A percentile compares a stretch with the other conserved stretches of the same genome.
These are phyloP conservation scores for Lagodon rhomboides DNA, from an alignment of 2,797 vertebrate genomes.

Conservation along the genomic window DNA sequence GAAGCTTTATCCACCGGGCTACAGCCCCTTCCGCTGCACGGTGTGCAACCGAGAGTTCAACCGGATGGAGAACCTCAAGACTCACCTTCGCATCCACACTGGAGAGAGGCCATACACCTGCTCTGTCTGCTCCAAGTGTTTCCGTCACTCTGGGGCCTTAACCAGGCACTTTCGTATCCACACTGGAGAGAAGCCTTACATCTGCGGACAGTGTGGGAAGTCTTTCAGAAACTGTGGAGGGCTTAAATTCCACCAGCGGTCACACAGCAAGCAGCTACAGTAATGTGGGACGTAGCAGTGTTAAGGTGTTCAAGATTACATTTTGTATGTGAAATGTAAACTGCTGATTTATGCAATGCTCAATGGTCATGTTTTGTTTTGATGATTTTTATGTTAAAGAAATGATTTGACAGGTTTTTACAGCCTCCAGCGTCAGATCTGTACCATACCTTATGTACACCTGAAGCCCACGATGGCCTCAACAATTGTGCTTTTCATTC, in stretches of 20 bases:
- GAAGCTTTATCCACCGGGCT: constrained; percentile 80
- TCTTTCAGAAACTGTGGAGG: constrained; percentile 84
- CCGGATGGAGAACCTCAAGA: constrained; percentile 86
- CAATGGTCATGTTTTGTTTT: not conserved
- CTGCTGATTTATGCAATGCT: not conserved
- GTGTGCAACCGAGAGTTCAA: constrained; percentile 85
- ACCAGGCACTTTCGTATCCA: constrained; percentile 87
- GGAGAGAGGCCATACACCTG: constrained; percentile 84
- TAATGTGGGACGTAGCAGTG: not conserved
- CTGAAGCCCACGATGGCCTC: no score
- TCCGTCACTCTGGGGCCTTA: constrained; percentile 85
- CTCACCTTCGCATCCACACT: constrained; percentile 85
- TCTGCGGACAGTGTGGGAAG: constrained; percentile 84
- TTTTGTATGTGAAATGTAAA: not conserved
- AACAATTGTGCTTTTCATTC: not conserved
- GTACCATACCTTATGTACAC: not conserved
- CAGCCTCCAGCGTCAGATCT: not conserved
- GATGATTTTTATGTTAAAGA: not conserved
- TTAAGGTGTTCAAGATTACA: not conserved
- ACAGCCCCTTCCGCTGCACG: constrained; percentile 82
- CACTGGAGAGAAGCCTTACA: constrained; percentile 84
- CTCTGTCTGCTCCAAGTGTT: constrained; percentile 81
- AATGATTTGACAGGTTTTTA: not conserved
- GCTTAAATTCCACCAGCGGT: constrained; percentile 84
- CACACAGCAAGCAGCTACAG: constrained; percentile 69